Evolutionary conservation across 2,888 invertebrate genomes (phyloP).

Genomic region (Globia sparganii): DNA sequence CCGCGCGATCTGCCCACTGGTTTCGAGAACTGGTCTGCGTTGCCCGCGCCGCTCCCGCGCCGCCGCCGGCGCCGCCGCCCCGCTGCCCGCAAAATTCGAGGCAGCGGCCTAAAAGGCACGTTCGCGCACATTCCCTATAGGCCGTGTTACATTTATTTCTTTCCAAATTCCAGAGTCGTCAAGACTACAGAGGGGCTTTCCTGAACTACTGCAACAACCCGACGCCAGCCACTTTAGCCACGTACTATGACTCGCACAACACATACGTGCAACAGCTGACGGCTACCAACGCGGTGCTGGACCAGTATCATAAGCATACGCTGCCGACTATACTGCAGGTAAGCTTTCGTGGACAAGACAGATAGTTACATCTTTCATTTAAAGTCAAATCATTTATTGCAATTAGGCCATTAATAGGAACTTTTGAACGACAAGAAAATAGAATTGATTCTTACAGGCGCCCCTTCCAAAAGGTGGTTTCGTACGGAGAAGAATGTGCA

Average conservation of each 20-base stretch:
- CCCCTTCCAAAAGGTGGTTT: neutral
- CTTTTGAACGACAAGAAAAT: neutral
- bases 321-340: slow-evolving; percentile 96
- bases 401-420: neutral
- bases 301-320: slow-evolving; percentile 96
- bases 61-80: no score
- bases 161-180: slow-evolving; percentile 92
- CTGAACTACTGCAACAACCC: slow-evolving; percentile 94
- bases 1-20: no score
- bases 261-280: slow-evolving; percentile 97
- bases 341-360: slow-evolving; percentile 54
- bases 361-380: neutral
- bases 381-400: neutral
- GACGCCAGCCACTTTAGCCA: slow-evolving; percentile 92
- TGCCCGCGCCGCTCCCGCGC: no score
- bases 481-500: neutral
- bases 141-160: neutral
- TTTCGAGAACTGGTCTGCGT: no score
- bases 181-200: slow-evolving; percentile 96
- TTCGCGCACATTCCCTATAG: neutral
- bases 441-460: neutral
- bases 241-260: slow-evolving; percentile 97
- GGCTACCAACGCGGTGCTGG: slow-evolving; percentile 97
- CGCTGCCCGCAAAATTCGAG: no score
- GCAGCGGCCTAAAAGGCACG: no score